Percentiles rank a stretch among this genome's conserved stretches.
phyloP scores from a whole-genome alignment of 1,140 invertebrate species.

The Procambarus clarkii region DNA sequence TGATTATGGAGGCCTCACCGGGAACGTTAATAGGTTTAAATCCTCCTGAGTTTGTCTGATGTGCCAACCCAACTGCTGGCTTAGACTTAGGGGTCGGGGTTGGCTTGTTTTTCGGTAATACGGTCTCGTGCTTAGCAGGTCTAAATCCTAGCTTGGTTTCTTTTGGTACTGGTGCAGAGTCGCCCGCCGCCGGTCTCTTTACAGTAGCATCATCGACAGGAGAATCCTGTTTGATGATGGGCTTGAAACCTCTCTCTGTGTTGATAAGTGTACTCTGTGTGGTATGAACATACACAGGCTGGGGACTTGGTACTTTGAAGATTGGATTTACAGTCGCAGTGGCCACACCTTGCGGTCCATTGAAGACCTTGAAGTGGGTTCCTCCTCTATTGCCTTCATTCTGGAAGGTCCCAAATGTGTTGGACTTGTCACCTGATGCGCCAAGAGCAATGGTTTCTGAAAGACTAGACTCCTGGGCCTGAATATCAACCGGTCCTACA shows the following conservation, averaged over 20 bases:
- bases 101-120: conserved; percentile 6
- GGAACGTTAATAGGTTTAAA: conserved; percentile 37
- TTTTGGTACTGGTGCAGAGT: not conserved
- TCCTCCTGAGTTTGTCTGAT: not conserved
- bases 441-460: not conserved
- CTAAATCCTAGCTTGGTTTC: conserved; percentile 14
- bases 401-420: conserved; percentile 57
- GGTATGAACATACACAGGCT: conserved; percentile 55
- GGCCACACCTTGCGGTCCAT: conserved; percentile 4
- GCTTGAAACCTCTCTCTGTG: conserved; percentile 60
- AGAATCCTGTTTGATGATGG: conserved; percentile 45
- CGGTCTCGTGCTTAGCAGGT: conserved; percentile 32
- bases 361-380: conserved; percentile 50
- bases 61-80: not conserved
- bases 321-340: not conserved
- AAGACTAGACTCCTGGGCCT: not conserved
- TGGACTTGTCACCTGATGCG: not conserved
- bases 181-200: conserved; percentile 1
- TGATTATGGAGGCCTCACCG: not conserved
- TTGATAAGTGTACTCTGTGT: conserved; percentile 24
- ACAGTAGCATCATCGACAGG: not conserved
- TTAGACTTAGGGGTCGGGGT: not conserved
- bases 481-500: not conserved
- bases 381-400: conserved; percentile 38
- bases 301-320: conserved; percentile 38